Base-by-base conservation (phyloP, 1,140 invertebrate species). In the Idris sp. region DNA sequence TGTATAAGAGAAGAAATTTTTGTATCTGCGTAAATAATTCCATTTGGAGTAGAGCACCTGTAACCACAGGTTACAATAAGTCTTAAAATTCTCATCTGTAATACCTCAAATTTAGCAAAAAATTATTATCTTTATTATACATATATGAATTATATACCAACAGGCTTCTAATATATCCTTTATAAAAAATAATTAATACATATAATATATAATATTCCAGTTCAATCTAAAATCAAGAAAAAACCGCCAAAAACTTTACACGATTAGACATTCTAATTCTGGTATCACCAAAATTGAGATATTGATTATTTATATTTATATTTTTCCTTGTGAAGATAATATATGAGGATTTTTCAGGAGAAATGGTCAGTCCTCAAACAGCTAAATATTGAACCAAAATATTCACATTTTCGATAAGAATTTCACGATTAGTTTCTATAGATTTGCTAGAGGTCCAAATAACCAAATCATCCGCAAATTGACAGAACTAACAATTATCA, bases 391-490 rank as follows among this genome's bases (percentile, higher is more conserved):
- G 10, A 2, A 35, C 11, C 14, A 13, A 13, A 13, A n/a, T n/a
- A n/a, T 4, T 10, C 2, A 35, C 11, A 35, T 35, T 35, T 2
- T 13, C 2, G 5, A 8, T 3, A 30, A 30, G 26, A 5, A 2
- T 30, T 6, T 30, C n/a, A 4, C 4, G 2, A 30, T 30, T 30
- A 9, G 2, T 10, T 10, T 11, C 10, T n/a, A 35, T 11, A 11
- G 4, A 4, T 13, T 35, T 35, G 2, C 31, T 11, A 1, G 31
- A 35, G 10, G 10, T 10, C 31, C 31, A 35, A 11, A 35, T 35
- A 3, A 14, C 31, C 4, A 35, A 15, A 22, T 58, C 53, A 18
- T 58, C 53, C 0, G 53, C 53, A 35, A 43, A 58, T 33, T 58
- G 53, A 25, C 53, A 43, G 8, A 19, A 58, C 0, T 35, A 6